phyloP scores from a whole-genome alignment of 2,113 vertebrate species.

The Bufo bufo region DNA sequence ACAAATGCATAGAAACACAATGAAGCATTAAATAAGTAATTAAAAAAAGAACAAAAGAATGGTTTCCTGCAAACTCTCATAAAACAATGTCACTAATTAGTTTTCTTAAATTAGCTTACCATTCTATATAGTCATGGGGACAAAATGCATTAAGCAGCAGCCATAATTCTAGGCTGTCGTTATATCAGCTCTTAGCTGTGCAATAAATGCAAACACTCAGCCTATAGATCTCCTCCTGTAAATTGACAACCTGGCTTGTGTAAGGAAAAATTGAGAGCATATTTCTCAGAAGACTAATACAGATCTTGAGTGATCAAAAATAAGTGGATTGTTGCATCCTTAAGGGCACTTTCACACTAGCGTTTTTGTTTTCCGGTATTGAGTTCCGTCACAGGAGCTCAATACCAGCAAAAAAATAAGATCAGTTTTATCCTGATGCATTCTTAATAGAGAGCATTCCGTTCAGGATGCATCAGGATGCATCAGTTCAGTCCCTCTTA shows the following conservation, averaged over 20 bases:
- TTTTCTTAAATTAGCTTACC: slow-evolving; percentile 41
- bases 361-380: no score
- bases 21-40: slow-evolving; percentile 43
- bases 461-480: no score
- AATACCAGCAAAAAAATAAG: no score
- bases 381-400: no score
- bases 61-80: neutral
- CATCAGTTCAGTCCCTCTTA: no score
- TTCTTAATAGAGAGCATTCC: no score
- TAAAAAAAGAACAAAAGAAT: slow-evolving; percentile 34
- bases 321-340: neutral
- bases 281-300: slow-evolving; percentile 24
- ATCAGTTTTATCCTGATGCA: no score
- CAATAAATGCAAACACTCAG: neutral
- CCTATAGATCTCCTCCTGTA: slow-evolving; percentile 22
- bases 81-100: slow-evolving; percentile 53
- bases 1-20: slow-evolving; percentile 21
- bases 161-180: neutral
- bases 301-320: slow-evolving; percentile 10
- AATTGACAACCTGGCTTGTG: rapidly evolving
- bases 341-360: neutral
- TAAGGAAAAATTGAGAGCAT: neutral
- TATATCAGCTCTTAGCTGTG: slow-evolving; percentile 6
- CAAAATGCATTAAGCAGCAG: slow-evolving; percentile 42
- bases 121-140: slow-evolving; percentile 13